These are phyloP conservation scores for Myopa tessellatipennis DNA, from an alignment of 2,888 invertebrate species.

Conservation along the genomic window DNA sequence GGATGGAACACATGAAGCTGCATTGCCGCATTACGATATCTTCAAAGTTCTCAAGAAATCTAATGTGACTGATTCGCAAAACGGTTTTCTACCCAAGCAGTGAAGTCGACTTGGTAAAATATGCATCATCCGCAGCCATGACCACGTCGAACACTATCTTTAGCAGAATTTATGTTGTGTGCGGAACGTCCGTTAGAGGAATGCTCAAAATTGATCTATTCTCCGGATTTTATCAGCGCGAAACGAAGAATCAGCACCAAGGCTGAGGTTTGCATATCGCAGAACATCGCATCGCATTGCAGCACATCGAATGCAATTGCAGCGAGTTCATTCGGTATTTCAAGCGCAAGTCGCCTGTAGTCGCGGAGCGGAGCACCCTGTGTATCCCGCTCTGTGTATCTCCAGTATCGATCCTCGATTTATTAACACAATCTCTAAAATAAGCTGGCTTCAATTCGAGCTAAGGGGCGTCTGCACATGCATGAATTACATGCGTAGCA, in stretches of 20 bases:
- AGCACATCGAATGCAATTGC: slow-evolving; percentile 23
- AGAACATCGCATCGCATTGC: slow-evolving; percentile 25
- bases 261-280: background rate
- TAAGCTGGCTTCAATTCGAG: background rate
- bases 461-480: slow-evolving; percentile 2
- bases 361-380: slow-evolving; percentile 1
- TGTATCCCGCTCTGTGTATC: slow-evolving; percentile 11
- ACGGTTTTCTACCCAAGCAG: background rate
- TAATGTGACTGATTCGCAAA: background rate
- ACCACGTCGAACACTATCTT: slow-evolving; percentile 2
- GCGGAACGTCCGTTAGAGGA: slow-evolving; percentile 24
- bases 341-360: slow-evolving; percentile 24
- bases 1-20: background rate
- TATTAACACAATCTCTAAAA: background rate
- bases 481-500: slow-evolving; percentile 1
- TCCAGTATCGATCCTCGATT: background rate
- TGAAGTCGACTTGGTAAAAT: background rate
- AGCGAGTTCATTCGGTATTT: slow-evolving; percentile 20
- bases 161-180: slow-evolving; percentile 30
- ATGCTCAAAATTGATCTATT: slow-evolving; percentile 37
- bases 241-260: slow-evolving; percentile 2
- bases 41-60: background rate
- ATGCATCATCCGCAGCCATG: slow-evolving; percentile 15
- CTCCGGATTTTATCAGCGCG: slow-evolving; percentile 29
- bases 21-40: background rate